phyloP scores from a whole-genome alignment of 2,888 invertebrate genomes.

The Sesamia inferens region DNA sequence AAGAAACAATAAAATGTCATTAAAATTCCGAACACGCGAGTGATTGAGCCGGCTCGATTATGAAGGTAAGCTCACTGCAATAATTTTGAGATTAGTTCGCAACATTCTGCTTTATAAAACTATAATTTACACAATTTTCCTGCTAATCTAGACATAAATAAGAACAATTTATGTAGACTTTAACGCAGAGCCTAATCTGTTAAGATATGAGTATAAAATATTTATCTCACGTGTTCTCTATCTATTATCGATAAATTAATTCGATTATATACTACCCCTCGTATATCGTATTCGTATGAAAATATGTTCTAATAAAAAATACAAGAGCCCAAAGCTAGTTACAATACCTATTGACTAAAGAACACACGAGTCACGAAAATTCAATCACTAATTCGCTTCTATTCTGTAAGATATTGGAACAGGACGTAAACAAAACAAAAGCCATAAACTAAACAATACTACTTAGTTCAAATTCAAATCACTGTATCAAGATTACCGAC shows the following conservation, averaged over 20 bases:
- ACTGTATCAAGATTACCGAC: conserved; percentile 19
- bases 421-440: conserved; percentile 7
- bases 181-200: neutral
- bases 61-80: conserved; percentile 7
- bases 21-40: conserved; percentile 40
- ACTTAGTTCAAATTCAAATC: conserved; percentile 23
- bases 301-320: neutral
- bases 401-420: too few relatives aligned
- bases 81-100: conserved; percentile 23
- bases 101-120: conserved; percentile 16
- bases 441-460: conserved; percentile 17
- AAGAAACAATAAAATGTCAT: conserved; percentile 37
- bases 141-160: neutral
- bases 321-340: neutral
- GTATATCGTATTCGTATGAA: neutral
- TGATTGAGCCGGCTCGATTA: conserved; percentile 1
- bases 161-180: neutral
- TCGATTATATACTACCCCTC: neutral
- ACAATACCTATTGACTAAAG: neutral
- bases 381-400: neutral
- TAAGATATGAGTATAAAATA: neutral
- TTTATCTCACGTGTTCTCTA: neutral
- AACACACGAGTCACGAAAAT: neutral
- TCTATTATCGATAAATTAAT: neutral
- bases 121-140: neutral